A percentile compares a stretch with the other conserved stretches of the same genome.
phyloP scores from a whole-genome alignment of 2,888 invertebrate genomes.

The Limenitis camilla region DNA sequence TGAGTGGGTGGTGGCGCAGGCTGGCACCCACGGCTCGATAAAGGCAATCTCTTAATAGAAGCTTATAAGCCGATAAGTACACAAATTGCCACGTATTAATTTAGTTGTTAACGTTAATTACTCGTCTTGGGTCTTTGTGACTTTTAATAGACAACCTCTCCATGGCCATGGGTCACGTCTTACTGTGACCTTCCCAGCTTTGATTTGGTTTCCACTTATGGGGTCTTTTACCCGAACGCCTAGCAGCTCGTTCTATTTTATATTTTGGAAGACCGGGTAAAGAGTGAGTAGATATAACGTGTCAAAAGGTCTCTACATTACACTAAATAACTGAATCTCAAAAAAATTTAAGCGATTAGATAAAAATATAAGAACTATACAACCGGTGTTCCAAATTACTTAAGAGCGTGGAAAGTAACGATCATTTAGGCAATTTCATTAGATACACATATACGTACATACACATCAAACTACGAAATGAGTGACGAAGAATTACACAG shows the following conservation, averaged over 20 bases:
- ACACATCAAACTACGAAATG: slow-evolving; percentile 72
- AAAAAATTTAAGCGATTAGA: slow-evolving; percentile 30
- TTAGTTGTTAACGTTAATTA: slow-evolving; percentile 35
- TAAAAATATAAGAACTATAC: slow-evolving; percentile 36
- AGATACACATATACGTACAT: slow-evolving; percentile 72
- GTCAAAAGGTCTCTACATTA: slow-evolving; percentile 23
- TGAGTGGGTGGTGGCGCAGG: slow-evolving; percentile 50
- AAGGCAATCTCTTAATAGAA: slow-evolving; percentile 53
- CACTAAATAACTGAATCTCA: slow-evolving; percentile 28
- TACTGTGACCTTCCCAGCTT: slow-evolving; percentile 83
- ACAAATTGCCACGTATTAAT: slow-evolving; percentile 48
- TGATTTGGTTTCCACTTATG: slow-evolving; percentile 88
- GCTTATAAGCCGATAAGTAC: slow-evolving; percentile 57
- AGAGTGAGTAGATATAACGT: slow-evolving; percentile 18
- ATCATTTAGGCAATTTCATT: slow-evolving; percentile 56
- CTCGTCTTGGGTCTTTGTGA: slow-evolving; percentile 42
- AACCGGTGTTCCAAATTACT: slow-evolving; percentile 66
- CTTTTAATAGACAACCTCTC: slow-evolving; percentile 46
- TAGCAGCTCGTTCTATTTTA: slow-evolving; percentile 47
- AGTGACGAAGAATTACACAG: slow-evolving; percentile 65
- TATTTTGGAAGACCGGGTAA: slow-evolving; percentile 55
- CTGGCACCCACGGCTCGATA: slow-evolving; percentile 75
- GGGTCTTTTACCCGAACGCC: slow-evolving; percentile 76
- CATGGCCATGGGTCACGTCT: slow-evolving; percentile 79
- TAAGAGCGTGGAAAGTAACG: slow-evolving; percentile 58